Percentiles rank a stretch among this genome's conserved stretches.
Conservation (phyloP, 2,888 invertebrate genomes). For the Cloeon dipterum region DNA sequence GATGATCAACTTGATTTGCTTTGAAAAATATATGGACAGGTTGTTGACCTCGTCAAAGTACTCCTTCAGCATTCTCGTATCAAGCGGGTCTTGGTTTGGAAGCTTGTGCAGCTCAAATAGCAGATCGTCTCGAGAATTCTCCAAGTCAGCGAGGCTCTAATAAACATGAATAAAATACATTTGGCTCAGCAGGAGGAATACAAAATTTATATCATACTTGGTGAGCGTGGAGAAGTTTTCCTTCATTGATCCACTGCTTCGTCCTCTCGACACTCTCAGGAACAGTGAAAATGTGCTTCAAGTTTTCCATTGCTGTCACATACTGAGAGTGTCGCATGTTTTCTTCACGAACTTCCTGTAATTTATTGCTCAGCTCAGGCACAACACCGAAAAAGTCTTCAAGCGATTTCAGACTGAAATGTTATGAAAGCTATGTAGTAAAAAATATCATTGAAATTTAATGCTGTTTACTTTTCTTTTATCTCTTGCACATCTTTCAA, state of each 20-base stretch:
- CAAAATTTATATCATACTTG: conserved; percentile 33
- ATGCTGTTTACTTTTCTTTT: conserved; percentile 33
- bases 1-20: conserved; percentile 74
- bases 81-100: conserved; percentile 72
- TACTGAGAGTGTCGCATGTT: conserved; percentile 90
- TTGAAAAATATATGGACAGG: conserved; percentile 68
- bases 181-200: background rate
- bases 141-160: conserved; percentile 76
- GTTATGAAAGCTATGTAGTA: conserved; percentile 1
- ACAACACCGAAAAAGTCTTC: conserved; percentile 50
- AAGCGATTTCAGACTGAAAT: conserved; percentile 46
- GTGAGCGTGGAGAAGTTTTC: conserved; percentile 85
- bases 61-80: conserved; percentile 78
- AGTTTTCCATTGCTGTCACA: conserved; percentile 92
- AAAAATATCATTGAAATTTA: background rate
- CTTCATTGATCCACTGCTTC: conserved; percentile 81
- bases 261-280: conserved; percentile 91
- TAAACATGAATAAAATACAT: conserved; percentile 10
- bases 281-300: conserved; percentile 94
- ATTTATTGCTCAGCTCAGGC: conserved; percentile 51
- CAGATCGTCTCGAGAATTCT: conserved; percentile 89
- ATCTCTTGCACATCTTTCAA: conserved; percentile 53
- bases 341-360: conserved; percentile 74
- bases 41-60: conserved; percentile 92
- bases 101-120: conserved; percentile 83